These are phyloP conservation scores for Peromyscus leucopus DNA, from an alignment of 2,113 vertebrate species.

Conservation along the genomic window DNA sequence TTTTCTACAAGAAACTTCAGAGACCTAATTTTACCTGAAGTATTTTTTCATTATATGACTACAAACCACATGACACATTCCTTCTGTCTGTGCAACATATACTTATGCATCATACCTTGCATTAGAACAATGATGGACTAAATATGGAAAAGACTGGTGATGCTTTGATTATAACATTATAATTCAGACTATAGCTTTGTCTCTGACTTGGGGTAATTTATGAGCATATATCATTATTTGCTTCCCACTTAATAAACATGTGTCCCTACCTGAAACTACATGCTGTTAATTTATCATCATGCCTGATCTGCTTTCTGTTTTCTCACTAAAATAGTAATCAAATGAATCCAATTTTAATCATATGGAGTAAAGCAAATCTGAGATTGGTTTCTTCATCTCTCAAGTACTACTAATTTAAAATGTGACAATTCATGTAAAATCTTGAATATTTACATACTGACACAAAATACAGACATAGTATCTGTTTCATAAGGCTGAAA, in stretches of 20 bases:
- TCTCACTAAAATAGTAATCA: background rate
- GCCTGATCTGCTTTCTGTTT: background rate
- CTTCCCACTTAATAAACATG: background rate
- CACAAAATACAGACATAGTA: background rate
- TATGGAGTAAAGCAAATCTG: background rate
- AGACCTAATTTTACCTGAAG: background rate
- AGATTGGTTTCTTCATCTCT: background rate
- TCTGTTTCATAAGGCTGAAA: background rate
- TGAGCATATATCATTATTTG: background rate
- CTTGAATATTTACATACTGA: background rate
- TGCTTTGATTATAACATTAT: background rate
- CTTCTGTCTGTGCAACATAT: background rate
- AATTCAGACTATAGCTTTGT: background rate
- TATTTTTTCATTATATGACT: background rate
- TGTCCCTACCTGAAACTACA: background rate
- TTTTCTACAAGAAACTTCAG: background rate
- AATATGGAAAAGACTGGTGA: background rate
- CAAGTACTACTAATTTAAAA: background rate
- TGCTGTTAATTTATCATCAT: background rate
- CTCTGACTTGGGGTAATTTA: background rate
- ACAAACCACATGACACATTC: background rate
- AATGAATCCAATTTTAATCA: background rate
- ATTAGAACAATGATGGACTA: background rate
- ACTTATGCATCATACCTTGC: background rate
- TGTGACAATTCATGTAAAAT: background rate